Conservation (phyloP, 2,113 vertebrate genomes). For the Xenus cinereus region DNA sequence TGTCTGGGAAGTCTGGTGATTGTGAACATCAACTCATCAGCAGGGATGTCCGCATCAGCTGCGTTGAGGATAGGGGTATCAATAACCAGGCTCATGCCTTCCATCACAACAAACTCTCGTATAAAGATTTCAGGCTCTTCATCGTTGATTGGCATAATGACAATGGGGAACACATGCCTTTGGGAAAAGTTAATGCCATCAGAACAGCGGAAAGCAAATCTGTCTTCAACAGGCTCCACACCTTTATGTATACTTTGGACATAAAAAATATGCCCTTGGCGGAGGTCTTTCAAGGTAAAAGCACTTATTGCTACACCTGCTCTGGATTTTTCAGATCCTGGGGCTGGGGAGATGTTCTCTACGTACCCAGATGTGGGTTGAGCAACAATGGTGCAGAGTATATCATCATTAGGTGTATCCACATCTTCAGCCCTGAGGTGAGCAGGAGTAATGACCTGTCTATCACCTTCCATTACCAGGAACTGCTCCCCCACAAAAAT, state of each 20-base stretch:
- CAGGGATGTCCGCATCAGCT: constrained; percentile 85
- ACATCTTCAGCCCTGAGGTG: constrained; percentile 84
- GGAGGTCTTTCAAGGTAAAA: constrained; percentile 91
- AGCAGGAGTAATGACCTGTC: constrained; percentile 76
- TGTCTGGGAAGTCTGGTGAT: constrained; percentile 83
- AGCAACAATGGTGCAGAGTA: constrained; percentile 90
- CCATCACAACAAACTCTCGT: constrained; percentile 95
- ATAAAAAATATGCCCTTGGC: constrained; percentile 88
- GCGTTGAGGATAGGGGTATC: constrained; percentile 91
- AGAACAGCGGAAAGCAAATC: constrained; percentile 91
- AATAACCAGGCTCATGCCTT: constrained; percentile 93
- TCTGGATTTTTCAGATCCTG: constrained; percentile 94
- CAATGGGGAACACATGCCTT: constrained; percentile 86
- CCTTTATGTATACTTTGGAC: constrained; percentile 93
- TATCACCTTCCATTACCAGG: constrained; percentile 84
- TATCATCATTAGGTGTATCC: constrained; percentile 86
- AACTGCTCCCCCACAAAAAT: constrained; percentile 83
- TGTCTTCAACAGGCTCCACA: constrained; percentile 91
- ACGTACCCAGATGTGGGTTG: constrained; percentile 90
- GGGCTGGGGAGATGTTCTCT: constrained; percentile 93
- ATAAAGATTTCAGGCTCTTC: constrained; percentile 91
- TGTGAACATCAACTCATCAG: constrained; percentile 83
- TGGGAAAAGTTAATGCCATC: constrained; percentile 95
- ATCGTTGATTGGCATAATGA: constrained; percentile 87
- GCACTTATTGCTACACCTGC: constrained; percentile 90